Percentiles rank a stretch among this genome's conserved stretches.
These are phyloP conservation scores for Gymnogyps californianus DNA, from an alignment of 2,113 vertebrate genomes.

Conservation along the genomic window DNA sequence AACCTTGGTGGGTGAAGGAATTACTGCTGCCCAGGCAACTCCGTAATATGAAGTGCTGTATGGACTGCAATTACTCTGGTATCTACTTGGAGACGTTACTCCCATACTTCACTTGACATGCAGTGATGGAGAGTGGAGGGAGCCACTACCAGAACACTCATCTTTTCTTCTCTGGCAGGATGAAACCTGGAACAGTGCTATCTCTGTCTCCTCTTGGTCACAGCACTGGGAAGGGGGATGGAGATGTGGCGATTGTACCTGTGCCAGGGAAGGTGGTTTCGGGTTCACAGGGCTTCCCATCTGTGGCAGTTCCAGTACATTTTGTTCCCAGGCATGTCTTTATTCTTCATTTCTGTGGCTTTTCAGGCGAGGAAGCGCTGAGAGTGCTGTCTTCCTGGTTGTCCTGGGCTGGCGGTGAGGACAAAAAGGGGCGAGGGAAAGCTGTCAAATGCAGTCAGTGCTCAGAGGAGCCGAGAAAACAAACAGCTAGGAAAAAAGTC, in stretches of 20 bases:
- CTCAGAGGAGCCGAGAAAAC: neutral
- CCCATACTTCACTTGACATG: neutral
- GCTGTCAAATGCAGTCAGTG: fast-evolving
- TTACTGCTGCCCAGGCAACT: neutral
- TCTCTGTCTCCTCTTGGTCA: neutral
- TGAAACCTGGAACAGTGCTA: neutral
- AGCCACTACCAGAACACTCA: fast-evolving
- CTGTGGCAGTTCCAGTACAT: neutral
- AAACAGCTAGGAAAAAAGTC: neutral
- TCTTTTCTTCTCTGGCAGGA: neutral
- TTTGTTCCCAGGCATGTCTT: neutral
- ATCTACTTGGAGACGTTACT: neutral
- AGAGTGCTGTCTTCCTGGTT: neutral
- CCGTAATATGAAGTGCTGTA: fast-evolving
- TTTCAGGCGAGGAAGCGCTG: neutral
- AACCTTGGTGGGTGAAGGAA: neutral
- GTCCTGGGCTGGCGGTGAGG: neutral
- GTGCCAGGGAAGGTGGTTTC: neutral
- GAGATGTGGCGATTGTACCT: fast-evolving
- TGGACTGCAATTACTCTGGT: neutral
- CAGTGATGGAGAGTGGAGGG: neutral
- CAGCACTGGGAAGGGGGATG: neutral
- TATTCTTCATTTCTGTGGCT: neutral
- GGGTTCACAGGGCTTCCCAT: neutral
- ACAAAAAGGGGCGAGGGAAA: neutral